Conservation (phyloP, 2,797 vertebrate species). For the Pseudocheirus occidentalis region DNA sequence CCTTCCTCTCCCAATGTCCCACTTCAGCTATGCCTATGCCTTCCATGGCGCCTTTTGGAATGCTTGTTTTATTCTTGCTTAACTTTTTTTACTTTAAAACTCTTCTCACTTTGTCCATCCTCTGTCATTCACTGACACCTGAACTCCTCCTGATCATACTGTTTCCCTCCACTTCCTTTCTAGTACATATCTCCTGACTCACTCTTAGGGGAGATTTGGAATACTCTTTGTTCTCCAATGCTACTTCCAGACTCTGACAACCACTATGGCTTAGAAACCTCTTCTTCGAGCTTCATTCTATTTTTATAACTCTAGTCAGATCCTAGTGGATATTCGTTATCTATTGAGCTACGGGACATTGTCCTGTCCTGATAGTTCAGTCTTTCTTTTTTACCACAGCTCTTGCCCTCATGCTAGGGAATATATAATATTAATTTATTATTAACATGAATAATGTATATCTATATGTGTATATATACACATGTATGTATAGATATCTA, state of each 20-base stretch:
- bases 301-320: neutral
- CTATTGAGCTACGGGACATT: neutral
- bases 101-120: neutral
- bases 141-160: neutral
- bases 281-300: neutral
- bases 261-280: neutral
- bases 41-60: neutral
- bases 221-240: neutral
- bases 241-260: neutral
- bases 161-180: neutral
- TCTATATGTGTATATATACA: too few species aligned
- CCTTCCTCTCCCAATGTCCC: neutral
- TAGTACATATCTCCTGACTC: neutral
- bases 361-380: neutral
- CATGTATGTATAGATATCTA: too few species aligned
- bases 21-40: neutral
- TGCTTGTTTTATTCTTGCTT: neutral
- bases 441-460: too few species aligned
- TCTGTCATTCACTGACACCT: neutral
- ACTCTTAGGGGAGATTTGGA: neutral
- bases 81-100: neutral
- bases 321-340: neutral
- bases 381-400: neutral
- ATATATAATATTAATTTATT: neutral
- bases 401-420: neutral